Conservation (phyloP, 1,140 invertebrate species). For the Drosophila albomicans region DNA sequence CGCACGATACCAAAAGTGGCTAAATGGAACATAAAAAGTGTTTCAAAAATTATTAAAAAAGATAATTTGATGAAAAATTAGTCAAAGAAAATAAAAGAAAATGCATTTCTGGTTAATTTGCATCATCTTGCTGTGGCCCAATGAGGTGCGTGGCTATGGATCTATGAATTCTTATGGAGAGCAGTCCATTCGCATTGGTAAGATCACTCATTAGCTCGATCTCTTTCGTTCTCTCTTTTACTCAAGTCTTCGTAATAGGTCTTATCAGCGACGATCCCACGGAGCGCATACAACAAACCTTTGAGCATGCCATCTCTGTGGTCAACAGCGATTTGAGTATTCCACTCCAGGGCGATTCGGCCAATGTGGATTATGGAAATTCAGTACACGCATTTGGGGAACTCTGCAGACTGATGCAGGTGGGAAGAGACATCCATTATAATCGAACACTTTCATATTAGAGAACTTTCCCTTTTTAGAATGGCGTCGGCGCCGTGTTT, state of each 20-base stretch:
- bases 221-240: conserved; percentile 22
- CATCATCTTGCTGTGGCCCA: conserved; percentile 43
- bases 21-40: conserved; percentile 14
- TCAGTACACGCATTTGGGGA: conserved; percentile 80
- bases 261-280: conserved; percentile 71
- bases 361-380: conserved; percentile 74
- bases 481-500: conserved; percentile 91
- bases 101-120: conserved; percentile 52
- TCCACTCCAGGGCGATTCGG: conserved; percentile 58
- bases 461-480: conserved; percentile 65
- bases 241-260: conserved; percentile 59
- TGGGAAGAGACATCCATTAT: conserved; percentile 32
- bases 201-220: conserved; percentile 23
- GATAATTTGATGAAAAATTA: neutral
- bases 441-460: conserved; percentile 29
- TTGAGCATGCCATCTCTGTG: conserved; percentile 73
- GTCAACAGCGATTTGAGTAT: conserved; percentile 72
- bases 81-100: conserved; percentile 9
- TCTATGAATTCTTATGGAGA: conserved; percentile 36
- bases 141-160: conserved; percentile 50
- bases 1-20: neutral
- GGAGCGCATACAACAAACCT: conserved; percentile 67
- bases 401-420: conserved; percentile 84
- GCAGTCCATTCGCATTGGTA: conserved; percentile 68
- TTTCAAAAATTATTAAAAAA: neutral